Base-by-base conservation (phyloP, 2,113 vertebrate genomes). In the Onychostoma macrolepis region DNA sequence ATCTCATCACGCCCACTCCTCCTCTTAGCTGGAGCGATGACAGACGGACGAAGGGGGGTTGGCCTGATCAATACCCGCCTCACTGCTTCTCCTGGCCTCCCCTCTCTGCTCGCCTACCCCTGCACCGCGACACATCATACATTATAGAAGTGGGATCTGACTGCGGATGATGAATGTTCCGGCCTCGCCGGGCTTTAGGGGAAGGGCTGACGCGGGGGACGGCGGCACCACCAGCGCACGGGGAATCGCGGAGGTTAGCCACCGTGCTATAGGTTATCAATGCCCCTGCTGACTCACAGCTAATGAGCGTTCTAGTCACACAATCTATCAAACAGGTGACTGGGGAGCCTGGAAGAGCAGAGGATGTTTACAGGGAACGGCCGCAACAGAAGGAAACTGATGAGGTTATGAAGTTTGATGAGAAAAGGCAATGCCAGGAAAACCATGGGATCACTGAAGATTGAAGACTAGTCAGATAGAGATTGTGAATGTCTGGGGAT, bases 1-100 rank as follows among this genome's bases (percentile, higher is more conserved):
- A 94, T 94, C 92, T 94, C 90, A 93, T 91, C 91, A 84, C 24
- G 90, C 17, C 65, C 69, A 93, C 91, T 91, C 85, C 86, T 87
- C 86, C 87, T 74, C 74, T 19, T 19, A 78, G 84, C 83, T 90
- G 43, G 61, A 91, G 87, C 48, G 4, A 58, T 84, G 83, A 84
- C 83, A 84, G 83, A 56, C 69, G 30, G 85, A 69, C 8, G 63
- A 81, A 63, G 43, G 71, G 50, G 53, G 79, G 36, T 79, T 89
- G 84, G 88, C 89, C 90, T 92, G 91, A 92, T 93, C 93, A 91
- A 93, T 93, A 94, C 71, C 88, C 38, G 75, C 81, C 26, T 43
- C 17, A 36, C 48, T 33, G 26, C 76, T 87, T 79, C 3, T 53
- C 76, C 56, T 19, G 36, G 75, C 24, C 63, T 72, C 24, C 58